A percentile compares a stretch with the other conserved stretches of the same genome.
Conservation (phyloP, 2,113 vertebrate species). For the Brachyistius frenatus region DNA sequence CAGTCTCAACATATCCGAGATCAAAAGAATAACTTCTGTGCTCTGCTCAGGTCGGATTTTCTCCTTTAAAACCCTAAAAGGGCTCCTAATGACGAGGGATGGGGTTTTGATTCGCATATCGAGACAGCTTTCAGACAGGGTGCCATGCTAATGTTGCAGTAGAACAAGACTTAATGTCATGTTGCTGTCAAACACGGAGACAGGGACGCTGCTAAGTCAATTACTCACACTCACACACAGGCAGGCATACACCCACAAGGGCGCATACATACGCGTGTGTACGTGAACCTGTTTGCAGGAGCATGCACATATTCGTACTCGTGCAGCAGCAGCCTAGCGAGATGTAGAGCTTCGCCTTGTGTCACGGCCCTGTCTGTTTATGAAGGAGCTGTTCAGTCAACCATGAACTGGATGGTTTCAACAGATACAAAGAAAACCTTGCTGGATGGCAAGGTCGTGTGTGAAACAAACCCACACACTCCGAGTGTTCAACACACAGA, state of each 20-base stretch:
- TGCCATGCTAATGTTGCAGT: slow-evolving; percentile 70
- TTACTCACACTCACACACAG: slow-evolving; percentile 43
- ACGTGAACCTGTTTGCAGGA: no score
- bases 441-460: slow-evolving; percentile 69
- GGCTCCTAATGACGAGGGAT: slow-evolving; percentile 52
- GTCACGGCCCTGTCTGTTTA: slow-evolving; percentile 63
- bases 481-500: slow-evolving; percentile 50
- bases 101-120: slow-evolving; percentile 70
- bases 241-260: slow-evolving; percentile 5
- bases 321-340: slow-evolving; percentile 24
- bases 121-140: slow-evolving; percentile 70
- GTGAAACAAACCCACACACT: slow-evolving; percentile 34
- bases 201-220: slow-evolving; percentile 68
- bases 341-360: slow-evolving; percentile 53
- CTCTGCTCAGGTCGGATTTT: slow-evolving; percentile 47
- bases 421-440: slow-evolving; percentile 63
- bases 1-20: slow-evolving; percentile 52
- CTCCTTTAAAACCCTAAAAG: slow-evolving; percentile 52
- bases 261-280: not conserved
- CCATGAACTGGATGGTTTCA: slow-evolving; percentile 64
- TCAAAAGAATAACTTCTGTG: slow-evolving; percentile 68
- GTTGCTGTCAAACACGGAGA: slow-evolving; percentile 74
- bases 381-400: slow-evolving; percentile 66
- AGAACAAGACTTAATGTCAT: slow-evolving; percentile 80
- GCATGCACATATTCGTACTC: not conserved